Conservation (phyloP, 1,140 invertebrate species). For the Drosophila mauritiana region DNA sequence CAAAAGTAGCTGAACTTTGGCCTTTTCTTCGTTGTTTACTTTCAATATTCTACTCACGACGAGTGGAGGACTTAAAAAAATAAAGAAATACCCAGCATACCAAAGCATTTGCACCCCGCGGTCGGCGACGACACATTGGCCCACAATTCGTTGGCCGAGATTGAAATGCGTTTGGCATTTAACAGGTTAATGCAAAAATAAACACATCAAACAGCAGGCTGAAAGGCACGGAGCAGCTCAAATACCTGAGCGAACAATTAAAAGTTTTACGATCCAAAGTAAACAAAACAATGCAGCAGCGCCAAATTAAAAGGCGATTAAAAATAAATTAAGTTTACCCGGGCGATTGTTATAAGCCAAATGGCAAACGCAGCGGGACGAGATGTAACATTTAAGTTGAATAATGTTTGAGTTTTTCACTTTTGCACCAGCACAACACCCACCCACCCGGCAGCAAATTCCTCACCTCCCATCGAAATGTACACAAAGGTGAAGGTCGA, state of each 20-base stretch:
- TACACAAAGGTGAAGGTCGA: conserved; percentile 73
- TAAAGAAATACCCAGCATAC: conserved; percentile 33
- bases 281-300: conserved; percentile 65
- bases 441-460: background rate
- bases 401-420: conserved; percentile 34
- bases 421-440: background rate
- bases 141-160: conserved; percentile 59
- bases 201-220: conserved; percentile 61
- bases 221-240: conserved; percentile 13
- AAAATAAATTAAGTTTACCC: conserved; percentile 81
- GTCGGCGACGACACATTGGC: conserved; percentile 64
- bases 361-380: conserved; percentile 57
- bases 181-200: conserved; percentile 63
- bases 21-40: conserved; percentile 36
- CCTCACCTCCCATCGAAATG: conserved; percentile 37
- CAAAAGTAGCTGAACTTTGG: conserved; percentile 39
- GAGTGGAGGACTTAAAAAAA: background rate
- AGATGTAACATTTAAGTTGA: conserved; percentile 54
- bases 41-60: conserved; percentile 27
- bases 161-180: conserved; percentile 77
- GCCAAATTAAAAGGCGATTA: conserved; percentile 78
- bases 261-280: conserved; percentile 71
- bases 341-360: conserved; percentile 71
- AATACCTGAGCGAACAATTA: conserved; percentile 71
- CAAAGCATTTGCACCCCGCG: conserved; percentile 13